Evolutionary conservation across 2,888 invertebrate genomes (phyloP).

Genomic region (Nemapogon koenigi): DNA sequence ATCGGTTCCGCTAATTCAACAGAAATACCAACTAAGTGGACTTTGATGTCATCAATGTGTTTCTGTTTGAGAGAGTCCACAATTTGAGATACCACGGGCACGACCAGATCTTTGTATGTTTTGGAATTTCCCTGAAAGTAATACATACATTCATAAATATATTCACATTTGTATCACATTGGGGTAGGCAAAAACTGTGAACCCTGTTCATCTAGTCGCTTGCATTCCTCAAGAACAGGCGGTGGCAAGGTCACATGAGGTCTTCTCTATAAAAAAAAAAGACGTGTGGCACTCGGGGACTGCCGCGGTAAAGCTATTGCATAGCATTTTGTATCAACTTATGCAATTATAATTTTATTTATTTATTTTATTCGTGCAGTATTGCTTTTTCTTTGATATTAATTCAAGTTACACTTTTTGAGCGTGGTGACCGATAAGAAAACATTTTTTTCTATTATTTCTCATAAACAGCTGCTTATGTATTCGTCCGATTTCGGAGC

Average conservation of each 20-base stretch:
- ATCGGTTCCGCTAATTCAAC: conserved; percentile 53
- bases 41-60: conserved; percentile 47
- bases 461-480: too few relatives aligned
- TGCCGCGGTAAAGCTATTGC: too few relatives aligned
- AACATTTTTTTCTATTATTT: too few relatives aligned
- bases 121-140: conserved; percentile 61
- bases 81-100: conserved; percentile 66
- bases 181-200: not conserved
- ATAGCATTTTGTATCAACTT: too few relatives aligned
- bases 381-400: too few relatives aligned
- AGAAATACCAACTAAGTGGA: conserved; percentile 63
- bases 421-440: not conserved
- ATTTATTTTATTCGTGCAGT: not conserved
- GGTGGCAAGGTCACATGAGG: too few relatives aligned
- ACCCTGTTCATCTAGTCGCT: not conserved
- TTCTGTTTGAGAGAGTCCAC: conserved; percentile 67
- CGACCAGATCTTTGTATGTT: conserved; percentile 67
- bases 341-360: not conserved
- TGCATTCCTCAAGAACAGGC: too few relatives aligned
- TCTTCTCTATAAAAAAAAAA: too few relatives aligned
- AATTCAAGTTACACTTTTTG: too few relatives aligned
- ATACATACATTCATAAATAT: too few relatives aligned
- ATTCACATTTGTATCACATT: not conserved
- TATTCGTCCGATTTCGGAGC: too few relatives aligned
- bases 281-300: too few relatives aligned